A percentile compares a stretch with the other conserved stretches of the same genome.
Conservation (phyloP, 2,113 vertebrate species). For the Myiozetetes cayanensis region DNA sequence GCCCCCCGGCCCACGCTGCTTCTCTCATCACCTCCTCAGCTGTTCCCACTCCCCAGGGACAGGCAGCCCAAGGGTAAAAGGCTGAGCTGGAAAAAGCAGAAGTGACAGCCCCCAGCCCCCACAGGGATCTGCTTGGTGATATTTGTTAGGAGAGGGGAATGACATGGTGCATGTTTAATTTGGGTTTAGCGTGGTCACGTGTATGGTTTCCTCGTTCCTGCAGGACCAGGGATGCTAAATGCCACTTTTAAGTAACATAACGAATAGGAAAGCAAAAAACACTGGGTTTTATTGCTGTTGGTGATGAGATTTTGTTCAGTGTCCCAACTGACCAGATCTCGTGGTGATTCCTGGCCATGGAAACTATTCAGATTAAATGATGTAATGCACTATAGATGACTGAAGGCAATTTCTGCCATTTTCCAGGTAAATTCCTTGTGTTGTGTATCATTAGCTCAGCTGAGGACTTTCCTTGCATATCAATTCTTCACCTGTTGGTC, state of each 20-base stretch:
- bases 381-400: neutral
- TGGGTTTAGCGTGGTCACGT: neutral
- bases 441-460: neutral
- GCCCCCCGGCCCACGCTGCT: neutral
- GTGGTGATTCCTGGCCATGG: neutral
- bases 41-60: constrained; percentile 1
- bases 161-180: neutral
- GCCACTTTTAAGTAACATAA: neutral
- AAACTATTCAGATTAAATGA: neutral
- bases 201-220: neutral
- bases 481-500: neutral
- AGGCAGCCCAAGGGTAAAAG: neutral
- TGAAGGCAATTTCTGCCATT: neutral
- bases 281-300: neutral
- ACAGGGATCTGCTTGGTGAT: neutral
- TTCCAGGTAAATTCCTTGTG: neutral
- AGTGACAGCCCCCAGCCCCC: neutral
- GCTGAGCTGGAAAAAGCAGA: neutral
- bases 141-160: neutral
- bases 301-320: neutral
- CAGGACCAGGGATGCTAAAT: neutral
- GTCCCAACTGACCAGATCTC: neutral
- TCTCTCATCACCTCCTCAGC: constrained; percentile 51
- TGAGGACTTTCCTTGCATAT: neutral
- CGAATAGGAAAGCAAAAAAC: neutral